Evolutionary conservation across 92 coral and sea anemone genomes (phyloP).

Genomic region (Anthopleura xanthogrammica): DNA sequence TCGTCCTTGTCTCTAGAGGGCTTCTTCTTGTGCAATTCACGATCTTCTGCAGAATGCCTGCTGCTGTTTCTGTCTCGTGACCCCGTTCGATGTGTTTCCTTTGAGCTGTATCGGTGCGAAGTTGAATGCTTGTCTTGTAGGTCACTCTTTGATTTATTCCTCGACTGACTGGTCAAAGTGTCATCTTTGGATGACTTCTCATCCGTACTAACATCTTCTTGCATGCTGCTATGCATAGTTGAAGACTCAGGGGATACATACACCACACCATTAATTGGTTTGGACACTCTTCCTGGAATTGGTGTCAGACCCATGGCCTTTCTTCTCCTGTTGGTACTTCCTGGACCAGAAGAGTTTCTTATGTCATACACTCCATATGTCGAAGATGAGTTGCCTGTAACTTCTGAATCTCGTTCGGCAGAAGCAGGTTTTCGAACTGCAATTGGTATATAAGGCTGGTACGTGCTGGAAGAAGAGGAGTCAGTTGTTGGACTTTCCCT

Average conservation of each 20-base stretch:
- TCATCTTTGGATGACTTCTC: slow-evolving; percentile 23
- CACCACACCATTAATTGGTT: slow-evolving; percentile 43
- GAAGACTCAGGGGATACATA: slow-evolving; percentile 94
- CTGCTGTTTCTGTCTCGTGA: slow-evolving; percentile 18
- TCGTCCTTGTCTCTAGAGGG: slow-evolving; percentile 16
- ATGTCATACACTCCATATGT: slow-evolving; percentile 87
- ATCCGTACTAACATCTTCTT: slow-evolving; percentile 39
- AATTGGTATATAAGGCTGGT: slow-evolving; percentile 44
- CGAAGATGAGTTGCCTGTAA: slow-evolving; percentile 25
- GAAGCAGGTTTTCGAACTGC: slow-evolving; percentile 42
- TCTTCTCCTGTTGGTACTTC: slow-evolving; percentile 93
- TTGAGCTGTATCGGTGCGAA: background rate
- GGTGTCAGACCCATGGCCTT: slow-evolving; percentile 84
- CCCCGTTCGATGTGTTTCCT: slow-evolving; percentile 1
- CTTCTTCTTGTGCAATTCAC: background rate
- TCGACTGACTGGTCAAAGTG: background rate
- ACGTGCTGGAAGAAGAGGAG: slow-evolving; percentile 47
- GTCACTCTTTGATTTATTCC: background rate
- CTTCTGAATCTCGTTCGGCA: slow-evolving; percentile 36
- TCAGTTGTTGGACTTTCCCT: slow-evolving; percentile 42
- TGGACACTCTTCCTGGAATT: slow-evolving; percentile 45
- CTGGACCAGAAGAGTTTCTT: slow-evolving; percentile 92
- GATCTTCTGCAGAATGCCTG: slow-evolving; percentile 25
- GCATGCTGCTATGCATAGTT: slow-evolving; percentile 46
- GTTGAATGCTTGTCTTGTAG: background rate